These are phyloP conservation scores for Amblyraja radiata DNA, from an alignment of 2,797 vertebrate species.

Conservation along the genomic window DNA sequence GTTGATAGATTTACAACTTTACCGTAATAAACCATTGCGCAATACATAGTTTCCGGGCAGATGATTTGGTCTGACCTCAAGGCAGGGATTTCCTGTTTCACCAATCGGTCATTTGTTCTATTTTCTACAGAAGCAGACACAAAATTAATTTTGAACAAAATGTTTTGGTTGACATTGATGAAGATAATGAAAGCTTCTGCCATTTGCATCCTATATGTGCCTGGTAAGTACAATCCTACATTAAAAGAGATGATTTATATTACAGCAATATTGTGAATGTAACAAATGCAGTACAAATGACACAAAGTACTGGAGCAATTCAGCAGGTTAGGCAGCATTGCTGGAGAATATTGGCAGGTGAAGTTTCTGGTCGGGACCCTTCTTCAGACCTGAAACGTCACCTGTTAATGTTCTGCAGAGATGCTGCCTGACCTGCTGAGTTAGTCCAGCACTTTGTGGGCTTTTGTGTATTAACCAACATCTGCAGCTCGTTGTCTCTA, in stretches of 20 bases:
- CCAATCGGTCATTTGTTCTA: too few species aligned
- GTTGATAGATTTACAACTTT: neutral
- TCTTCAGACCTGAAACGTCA: too few species aligned
- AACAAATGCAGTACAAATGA: neutral
- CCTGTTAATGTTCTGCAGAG: too few species aligned
- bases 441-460: too few species aligned
- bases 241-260: neutral
- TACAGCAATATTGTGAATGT: neutral
- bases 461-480: too few species aligned
- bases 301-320: too few species aligned
- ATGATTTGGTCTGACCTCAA: neutral
- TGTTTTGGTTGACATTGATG: neutral
- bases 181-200: neutral
- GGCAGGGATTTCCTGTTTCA: slow-evolving; percentile 11
- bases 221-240: neutral
- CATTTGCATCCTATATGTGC: neutral
- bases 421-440: too few species aligned
- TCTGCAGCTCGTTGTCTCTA: too few species aligned
- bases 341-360: too few species aligned
- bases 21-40: neutral
- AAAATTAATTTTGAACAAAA: neutral
- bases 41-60: neutral
- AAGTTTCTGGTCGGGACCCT: too few species aligned
- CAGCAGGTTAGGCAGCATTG: too few species aligned
- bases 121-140: neutral